Base-by-base conservation (phyloP, 2,113 vertebrate genomes). In the Genyomyrus donnyi region DNA sequence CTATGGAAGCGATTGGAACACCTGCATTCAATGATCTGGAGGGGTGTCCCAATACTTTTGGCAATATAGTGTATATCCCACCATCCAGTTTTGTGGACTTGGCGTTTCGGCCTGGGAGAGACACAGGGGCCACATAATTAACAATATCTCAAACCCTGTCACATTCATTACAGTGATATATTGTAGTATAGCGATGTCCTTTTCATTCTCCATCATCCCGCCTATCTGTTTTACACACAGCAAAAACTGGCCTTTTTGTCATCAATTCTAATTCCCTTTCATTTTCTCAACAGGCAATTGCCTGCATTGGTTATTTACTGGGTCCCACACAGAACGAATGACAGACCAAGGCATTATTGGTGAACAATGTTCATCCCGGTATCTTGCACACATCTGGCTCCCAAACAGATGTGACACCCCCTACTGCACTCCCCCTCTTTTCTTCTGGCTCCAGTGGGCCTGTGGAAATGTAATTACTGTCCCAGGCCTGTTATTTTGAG, bases 331-430 rank as follows among this genome's bases (percentile, higher is more conserved):
- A 52, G 17, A 53, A 56, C 10, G 50, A 53, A 49, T 31, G 50
- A 17, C 50, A 19, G 31, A 39, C 48, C 27, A 39, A 35, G 49
- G 49, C 46, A 35, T 87, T 52, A 87, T 17, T 15, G 24, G n/a
- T 87, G 85, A 87, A 52, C 46, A 53, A 45, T 35, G 85, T 35
- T 56, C 50, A 53, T 53, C 50, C 49, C 0, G 27, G 49, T 77
- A 80, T 80, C 46, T 52, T 50, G 6, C 49, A 80, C 88, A 66
- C 84, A 90, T 39, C 83, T 86, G 80, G 80, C 53, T 86, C 19
- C 45, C 27, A 84, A 74, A 31, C 77, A 89, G 49, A 56, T 53
- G 46, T 42, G 19, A 46, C 35, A n/a, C n/a, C 2, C 10, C 39
- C 2, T 42, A 58, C 56, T 24, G 56, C 56, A 8, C 21, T 24